Evolutionary conservation across 2,797 vertebrate genomes (phyloP).

Genomic region (Mico argentatus): DNA sequence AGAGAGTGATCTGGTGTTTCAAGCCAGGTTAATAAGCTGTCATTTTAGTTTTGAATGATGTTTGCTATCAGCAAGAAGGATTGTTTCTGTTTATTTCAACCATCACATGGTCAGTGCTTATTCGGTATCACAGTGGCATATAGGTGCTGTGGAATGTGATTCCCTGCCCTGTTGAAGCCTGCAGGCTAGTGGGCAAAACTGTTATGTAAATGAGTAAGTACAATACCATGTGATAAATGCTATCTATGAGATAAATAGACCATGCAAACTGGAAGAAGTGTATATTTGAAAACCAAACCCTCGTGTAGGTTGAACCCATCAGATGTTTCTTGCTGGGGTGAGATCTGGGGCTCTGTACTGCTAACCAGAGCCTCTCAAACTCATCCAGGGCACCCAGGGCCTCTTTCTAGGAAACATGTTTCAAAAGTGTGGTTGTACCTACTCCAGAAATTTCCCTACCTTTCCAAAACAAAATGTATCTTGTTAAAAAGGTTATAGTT

Average conservation of each 20-base stretch:
- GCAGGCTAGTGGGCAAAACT: neutral
- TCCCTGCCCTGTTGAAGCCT: neutral
- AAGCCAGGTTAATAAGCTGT: constrained; percentile 29
- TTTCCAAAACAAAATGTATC: neutral
- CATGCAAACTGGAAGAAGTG: neutral
- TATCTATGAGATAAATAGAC: neutral
- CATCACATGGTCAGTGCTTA: neutral
- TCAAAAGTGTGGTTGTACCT: neutral
- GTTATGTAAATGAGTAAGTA: neutral
- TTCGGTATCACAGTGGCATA: neutral
- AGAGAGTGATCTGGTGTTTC: constrained; percentile 27
- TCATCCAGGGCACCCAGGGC: neutral
- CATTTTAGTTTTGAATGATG: constrained; percentile 14
- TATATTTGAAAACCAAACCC: neutral
- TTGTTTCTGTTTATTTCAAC: neutral
- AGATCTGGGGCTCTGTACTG: neutral
- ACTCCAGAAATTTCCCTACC: neutral
- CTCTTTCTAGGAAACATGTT: neutral
- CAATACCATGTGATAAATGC: neutral
- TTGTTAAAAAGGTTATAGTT: neutral
- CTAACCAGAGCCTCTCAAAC: neutral
- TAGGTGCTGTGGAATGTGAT: neutral
- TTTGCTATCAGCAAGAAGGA: neutral
- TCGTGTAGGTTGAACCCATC: neutral
- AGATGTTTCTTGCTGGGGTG: neutral